phyloP scores from a whole-genome alignment of 2,888 invertebrate species.

The Dioctria rufipes region DNA sequence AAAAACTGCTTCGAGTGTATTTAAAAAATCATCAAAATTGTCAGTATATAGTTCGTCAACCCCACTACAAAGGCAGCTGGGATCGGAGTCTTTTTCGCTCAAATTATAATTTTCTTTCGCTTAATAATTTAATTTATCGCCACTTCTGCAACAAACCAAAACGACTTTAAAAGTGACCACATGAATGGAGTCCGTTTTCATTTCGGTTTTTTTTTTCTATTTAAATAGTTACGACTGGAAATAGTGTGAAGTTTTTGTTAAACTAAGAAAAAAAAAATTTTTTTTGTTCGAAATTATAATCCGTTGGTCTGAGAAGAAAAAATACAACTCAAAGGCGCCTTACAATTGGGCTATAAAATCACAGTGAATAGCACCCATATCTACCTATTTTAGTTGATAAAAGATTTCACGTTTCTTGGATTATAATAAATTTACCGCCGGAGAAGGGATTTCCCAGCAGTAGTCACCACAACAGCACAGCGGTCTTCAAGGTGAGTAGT shows the following conservation, averaged over 20 bases:
- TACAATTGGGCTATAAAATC: slow-evolving; percentile 30
- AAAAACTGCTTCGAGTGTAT: no score
- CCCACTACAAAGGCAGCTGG: not conserved
- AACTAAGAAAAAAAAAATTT: not conserved
- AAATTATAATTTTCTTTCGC: slow-evolving; percentile 11
- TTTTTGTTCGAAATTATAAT: slow-evolving; percentile 14
- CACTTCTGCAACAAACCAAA: slow-evolving; percentile 14
- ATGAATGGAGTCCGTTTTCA: not conserved
- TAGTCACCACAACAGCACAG: not conserved
- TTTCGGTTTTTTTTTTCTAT: not conserved
- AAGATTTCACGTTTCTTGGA: slow-evolving; percentile 4
- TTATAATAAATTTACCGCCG: slow-evolving; percentile 21
- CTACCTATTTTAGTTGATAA: no score
- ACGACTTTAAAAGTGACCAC: slow-evolving; percentile 22
- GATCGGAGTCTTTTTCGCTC: not conserved
- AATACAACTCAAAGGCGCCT: not conserved
- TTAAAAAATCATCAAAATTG: not conserved
- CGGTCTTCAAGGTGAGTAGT: slow-evolving; percentile 21
- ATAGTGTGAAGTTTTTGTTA: slow-evolving; percentile 31
- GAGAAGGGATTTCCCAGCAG: slow-evolving; percentile 38
- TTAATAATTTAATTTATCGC: slow-evolving; percentile 2
- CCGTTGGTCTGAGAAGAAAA: not conserved
- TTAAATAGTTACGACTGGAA: not conserved
- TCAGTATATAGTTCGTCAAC: not conserved
- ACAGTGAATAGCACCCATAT: slow-evolving; percentile 3